Evolutionary conservation across 2,888 invertebrate species (phyloP), one percentile per base, ranked within the genome.

Genomic region (Villa cingulata): DNA sequence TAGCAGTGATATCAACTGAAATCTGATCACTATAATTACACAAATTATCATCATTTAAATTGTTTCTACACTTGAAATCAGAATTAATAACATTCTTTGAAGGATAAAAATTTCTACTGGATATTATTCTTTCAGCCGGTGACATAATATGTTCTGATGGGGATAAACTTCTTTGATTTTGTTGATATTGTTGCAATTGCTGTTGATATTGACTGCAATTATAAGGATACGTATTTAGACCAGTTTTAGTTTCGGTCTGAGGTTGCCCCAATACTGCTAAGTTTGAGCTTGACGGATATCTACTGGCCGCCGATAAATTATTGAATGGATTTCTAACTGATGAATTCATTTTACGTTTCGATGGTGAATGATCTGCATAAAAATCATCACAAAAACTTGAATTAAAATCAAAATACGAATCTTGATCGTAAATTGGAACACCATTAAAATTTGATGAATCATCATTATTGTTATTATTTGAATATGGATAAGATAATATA

Each of bases 271-370:
- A 46, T n/a, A 49, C 44, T 17, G 54, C 51, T 32, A 54, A 45
- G 47, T 54, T 53, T 20, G 53, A 54, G 37, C 53, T 53, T 2
- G 53, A 53, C 14, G 54, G 53, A 45, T 53, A 54, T 27, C 54
- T 50, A 37, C 44, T 51, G 20, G 49, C 45, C 18, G 20, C 16
- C 16, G 54, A 51, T 14, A 52, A 49, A 40, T 47, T 50, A 34
- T 45, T 51, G 16, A 52, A 52, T 19, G 49, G 43, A 41, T 49
- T 48, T 6, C 43, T 39, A 32, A 43, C 42, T 19, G 39, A 42
- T 41, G 37, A 14, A 34, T 36, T 14, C 6, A 16, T 19, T 19
- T 40, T 36, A 12, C 29, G 29, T 32, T 32, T 32, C 16, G 9
- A 40, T 7, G 38, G 9, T 4, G 40, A 17, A 20, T 19, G 36